These are phyloP conservation scores for Loripinus fragilis DNA, from an alignment of 2,888 invertebrate species.

Conservation along the genomic window DNA sequence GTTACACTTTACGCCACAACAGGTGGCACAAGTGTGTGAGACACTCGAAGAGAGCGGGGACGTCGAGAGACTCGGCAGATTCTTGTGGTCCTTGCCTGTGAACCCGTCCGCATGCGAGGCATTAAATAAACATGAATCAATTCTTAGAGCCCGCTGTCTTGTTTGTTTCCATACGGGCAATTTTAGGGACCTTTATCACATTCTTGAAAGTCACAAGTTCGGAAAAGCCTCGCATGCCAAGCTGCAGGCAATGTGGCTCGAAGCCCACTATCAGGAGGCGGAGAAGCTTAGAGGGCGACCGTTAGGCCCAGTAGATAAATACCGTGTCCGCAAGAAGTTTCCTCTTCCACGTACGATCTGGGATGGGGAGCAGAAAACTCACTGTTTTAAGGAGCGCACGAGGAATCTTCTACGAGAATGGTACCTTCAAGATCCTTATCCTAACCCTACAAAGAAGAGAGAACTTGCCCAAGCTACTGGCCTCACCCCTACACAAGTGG, in stretches of 20 bases:
- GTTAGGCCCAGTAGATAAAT: conserved; percentile 97
- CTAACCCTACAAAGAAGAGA: conserved; percentile 96
- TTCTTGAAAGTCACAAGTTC: conserved; percentile 95
- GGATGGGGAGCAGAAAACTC: conserved; percentile 98
- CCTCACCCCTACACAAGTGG: conserved; percentile 95
- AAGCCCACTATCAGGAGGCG: conserved; percentile 96
- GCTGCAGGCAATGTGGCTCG: conserved; percentile 95
- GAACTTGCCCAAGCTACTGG: conserved; percentile 96
- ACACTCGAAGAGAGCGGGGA: conserved; percentile 85
- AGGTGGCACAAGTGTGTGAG: conserved; percentile 83
- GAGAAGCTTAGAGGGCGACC: conserved; percentile 94
- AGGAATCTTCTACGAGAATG: conserved; percentile 97
- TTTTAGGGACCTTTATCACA: conserved; percentile 94
- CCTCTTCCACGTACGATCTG: conserved; percentile 96
- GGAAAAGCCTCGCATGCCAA: conserved; percentile 95
- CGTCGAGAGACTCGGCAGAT: conserved; percentile 88
- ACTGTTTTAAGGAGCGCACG: conserved; percentile 97
- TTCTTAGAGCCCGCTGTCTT: conserved; percentile 92
- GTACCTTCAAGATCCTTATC: conserved; percentile 92
- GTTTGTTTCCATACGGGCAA: conserved; percentile 96
- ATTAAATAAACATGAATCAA: conserved; percentile 93
- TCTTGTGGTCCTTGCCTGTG: conserved; percentile 96
- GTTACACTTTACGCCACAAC: conserved; percentile 81
- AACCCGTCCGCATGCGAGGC: conserved; percentile 90
- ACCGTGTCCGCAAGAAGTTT: conserved; percentile 96